A percentile compares a stretch with the other conserved stretches of the same genome.
Evolutionary conservation across 2,797 vertebrate genomes (phyloP).

Genomic region (Acrocephalus scirpaceus): DNA sequence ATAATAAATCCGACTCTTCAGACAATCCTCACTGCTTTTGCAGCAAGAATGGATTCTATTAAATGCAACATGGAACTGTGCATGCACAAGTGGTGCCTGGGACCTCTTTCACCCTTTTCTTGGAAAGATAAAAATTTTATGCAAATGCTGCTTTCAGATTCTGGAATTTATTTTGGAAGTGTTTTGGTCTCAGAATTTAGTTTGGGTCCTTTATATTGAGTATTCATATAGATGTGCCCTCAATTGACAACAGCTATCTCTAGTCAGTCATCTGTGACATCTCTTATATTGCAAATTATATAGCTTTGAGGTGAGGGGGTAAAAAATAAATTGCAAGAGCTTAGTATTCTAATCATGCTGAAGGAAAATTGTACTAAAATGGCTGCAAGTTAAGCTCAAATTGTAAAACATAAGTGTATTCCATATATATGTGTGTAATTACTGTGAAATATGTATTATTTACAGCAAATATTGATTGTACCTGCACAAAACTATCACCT

Average conservation of each 20-base stretch:
- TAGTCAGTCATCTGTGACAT: neutral
- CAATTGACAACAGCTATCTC: neutral
- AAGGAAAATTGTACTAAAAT: neutral
- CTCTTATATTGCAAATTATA: neutral
- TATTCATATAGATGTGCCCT: neutral
- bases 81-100: neutral
- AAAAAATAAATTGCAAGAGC: neutral
- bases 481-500: constrained; percentile 16
- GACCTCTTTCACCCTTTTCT: neutral
- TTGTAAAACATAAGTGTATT: neutral
- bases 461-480: constrained; percentile 1
- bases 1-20: neutral
- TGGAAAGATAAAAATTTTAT: neutral
- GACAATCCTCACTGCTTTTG: neutral
- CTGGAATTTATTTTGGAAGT: neutral
- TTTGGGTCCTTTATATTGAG: neutral
- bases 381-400: neutral
- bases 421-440: neutral
- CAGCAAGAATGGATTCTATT: neutral
- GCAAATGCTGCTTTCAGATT: neutral
- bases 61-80: neutral
- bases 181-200: neutral
- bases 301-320: neutral
- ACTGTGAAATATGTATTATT: neutral
- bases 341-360: neutral